These are phyloP conservation scores for Oncopodura yosiiana DNA, from an alignment of 1,140 invertebrate species.

Conservation along the genomic window DNA sequence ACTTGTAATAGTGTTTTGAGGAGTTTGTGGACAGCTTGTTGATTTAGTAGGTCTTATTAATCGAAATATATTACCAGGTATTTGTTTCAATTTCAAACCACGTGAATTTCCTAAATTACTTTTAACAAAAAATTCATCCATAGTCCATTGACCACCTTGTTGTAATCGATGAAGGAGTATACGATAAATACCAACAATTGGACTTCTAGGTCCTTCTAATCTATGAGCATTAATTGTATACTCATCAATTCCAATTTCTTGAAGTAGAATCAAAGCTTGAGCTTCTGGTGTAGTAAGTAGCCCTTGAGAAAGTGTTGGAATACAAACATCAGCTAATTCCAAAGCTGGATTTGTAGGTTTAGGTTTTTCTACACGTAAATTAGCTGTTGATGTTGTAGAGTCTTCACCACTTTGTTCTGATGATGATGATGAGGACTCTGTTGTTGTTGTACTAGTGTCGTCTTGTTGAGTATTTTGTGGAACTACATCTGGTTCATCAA, in stretches of 20 bases:
- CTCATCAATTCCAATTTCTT: conserved; percentile 46
- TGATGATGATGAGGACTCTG: neutral
- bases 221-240: conserved; percentile 44
- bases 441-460: neutral
- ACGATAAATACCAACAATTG: conserved; percentile 51
- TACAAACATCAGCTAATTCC: conserved; percentile 3
- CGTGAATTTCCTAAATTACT: no score
- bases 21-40: no score
- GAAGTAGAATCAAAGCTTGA: conserved; percentile 41
- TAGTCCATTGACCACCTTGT: no score
- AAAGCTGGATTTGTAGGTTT: conserved; percentile 11
- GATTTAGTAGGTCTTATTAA: no score
- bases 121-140: no score
- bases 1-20: no score
- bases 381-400: no score
- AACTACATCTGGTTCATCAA: neutral
- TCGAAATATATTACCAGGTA: no score
- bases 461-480: neutral
- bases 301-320: conserved; percentile 13
- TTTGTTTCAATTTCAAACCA: no score
- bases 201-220: conserved; percentile 37
- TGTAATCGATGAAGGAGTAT: conserved; percentile 51
- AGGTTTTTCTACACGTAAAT: neutral
- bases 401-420: neutral
- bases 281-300: conserved; percentile 39